Percentiles rank a stretch among this genome's conserved stretches.
phyloP scores from a whole-genome alignment of 2,888 invertebrate species.

The Resseliella maxima region DNA sequence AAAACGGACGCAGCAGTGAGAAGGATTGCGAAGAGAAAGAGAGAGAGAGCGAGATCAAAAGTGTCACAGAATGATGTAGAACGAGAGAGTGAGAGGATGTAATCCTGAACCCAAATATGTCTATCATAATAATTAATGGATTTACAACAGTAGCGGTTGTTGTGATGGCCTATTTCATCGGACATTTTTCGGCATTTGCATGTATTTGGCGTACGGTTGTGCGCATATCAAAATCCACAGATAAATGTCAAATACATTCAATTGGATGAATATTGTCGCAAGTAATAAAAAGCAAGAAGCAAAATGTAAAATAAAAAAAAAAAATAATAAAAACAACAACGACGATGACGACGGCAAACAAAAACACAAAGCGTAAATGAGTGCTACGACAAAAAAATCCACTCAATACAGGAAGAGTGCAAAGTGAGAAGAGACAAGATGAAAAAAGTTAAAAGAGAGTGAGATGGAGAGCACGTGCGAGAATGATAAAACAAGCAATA shows the following conservation, averaged over 20 bases:
- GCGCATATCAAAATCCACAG: constrained; percentile 17
- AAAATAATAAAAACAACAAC: neutral
- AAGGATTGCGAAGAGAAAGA: too few species aligned
- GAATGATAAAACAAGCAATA: neutral
- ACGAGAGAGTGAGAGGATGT: too few species aligned
- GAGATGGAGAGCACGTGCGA: too few species aligned
- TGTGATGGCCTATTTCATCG: neutral
- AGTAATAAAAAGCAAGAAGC: neutral
- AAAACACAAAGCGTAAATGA: constrained; percentile 22
- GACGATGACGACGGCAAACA: neutral
- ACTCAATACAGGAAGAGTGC: too few species aligned
- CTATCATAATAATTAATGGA: constrained; percentile 53
- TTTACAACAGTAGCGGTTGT: constrained; percentile 32
- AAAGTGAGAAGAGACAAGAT: too few species aligned
- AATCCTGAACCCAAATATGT: constrained; percentile 45
- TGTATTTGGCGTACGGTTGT: neutral
- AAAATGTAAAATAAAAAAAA: too few species aligned
- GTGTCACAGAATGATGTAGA: too few species aligned
- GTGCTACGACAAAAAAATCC: neutral
- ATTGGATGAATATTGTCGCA: neutral
- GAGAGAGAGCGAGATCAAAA: too few species aligned
- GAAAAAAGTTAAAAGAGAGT: too few species aligned
- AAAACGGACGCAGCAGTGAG: too few species aligned
- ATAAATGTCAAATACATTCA: constrained; percentile 53
- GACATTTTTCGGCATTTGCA: neutral